phyloP scores from a whole-genome alignment of 2,888 invertebrate genomes.

The Hermodice carunculata region DNA sequence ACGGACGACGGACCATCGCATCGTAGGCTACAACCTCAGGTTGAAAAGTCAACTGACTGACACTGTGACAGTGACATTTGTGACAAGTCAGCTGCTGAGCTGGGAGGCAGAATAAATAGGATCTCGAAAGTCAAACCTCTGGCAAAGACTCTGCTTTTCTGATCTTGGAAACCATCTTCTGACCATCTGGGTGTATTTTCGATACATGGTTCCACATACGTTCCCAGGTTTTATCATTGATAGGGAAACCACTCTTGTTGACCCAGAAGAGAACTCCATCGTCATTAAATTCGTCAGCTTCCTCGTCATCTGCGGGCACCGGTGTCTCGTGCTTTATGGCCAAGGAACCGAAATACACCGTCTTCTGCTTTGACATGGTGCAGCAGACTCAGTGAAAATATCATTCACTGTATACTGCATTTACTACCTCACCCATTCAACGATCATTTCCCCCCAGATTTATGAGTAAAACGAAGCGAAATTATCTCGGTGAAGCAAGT shows the following conservation, averaged over 20 bases:
- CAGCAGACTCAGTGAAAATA: too few relatives aligned
- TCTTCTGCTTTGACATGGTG: background rate
- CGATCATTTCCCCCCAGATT: too few relatives aligned
- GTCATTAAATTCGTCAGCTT: slow-evolving; percentile 46
- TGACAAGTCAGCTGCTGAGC: too few relatives aligned
- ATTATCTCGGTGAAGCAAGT: too few relatives aligned
- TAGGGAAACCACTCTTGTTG: slow-evolving; percentile 67
- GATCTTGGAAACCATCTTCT: slow-evolving; percentile 50
- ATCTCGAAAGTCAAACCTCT: slow-evolving; percentile 58
- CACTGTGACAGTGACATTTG: too few relatives aligned
- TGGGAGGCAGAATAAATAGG: slow-evolving; percentile 59
- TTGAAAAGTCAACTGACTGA: too few relatives aligned
- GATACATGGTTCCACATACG: slow-evolving; percentile 68
- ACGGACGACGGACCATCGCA: too few relatives aligned
- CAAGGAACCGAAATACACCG: background rate
- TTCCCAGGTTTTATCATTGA: slow-evolving; percentile 66
- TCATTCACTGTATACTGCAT: too few relatives aligned
- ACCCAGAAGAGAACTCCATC: slow-evolving; percentile 66
- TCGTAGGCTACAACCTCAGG: too few relatives aligned
- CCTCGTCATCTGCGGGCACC: slow-evolving; percentile 16
- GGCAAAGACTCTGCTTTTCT: slow-evolving; percentile 46
- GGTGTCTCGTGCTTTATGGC: background rate
- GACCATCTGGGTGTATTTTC: slow-evolving; percentile 62
- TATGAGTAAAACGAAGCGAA: too few relatives aligned
- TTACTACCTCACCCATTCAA: too few relatives aligned